phyloP scores from a whole-genome alignment of 1,140 invertebrate genomes.

The Nymphalis io region DNA sequence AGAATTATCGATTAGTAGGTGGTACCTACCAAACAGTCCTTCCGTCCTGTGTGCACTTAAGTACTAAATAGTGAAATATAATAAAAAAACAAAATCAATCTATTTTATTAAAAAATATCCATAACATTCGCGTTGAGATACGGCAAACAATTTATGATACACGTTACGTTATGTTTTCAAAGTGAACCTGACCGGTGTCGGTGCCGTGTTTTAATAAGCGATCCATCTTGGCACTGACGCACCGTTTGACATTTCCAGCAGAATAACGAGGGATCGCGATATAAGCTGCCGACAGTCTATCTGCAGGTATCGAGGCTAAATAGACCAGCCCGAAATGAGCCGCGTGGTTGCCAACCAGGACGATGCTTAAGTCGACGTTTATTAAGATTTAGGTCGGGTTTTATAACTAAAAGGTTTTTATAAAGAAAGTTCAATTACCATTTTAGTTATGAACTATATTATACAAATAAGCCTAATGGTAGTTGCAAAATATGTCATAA shows the following conservation, averaged over 20 bases:
- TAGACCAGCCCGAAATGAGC: neutral
- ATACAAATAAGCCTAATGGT: no score
- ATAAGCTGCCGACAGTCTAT: neutral
- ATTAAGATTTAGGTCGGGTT: slow-evolving; percentile 15
- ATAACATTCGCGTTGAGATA: no score
- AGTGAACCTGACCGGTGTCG: neutral
- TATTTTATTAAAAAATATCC: neutral
- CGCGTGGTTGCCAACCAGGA: neutral
- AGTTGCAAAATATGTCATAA: no score
- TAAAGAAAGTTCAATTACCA: neutral
- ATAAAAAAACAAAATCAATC: neutral
- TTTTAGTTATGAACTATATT: neutral
- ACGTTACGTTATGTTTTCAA: neutral
- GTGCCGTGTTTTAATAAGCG: neutral
- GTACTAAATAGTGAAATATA: neutral
- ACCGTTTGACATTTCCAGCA: slow-evolving; percentile 8
- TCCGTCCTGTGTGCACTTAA: no score
- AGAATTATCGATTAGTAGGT: no score
- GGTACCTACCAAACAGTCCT: no score
- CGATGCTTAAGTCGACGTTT: neutral
- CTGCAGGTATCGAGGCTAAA: slow-evolving; percentile 12
- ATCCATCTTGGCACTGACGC: slow-evolving; percentile 19
- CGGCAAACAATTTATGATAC: neutral
- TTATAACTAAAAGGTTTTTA: slow-evolving; percentile 8
- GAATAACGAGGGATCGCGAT: slow-evolving; percentile 6